Percentiles rank a stretch among this genome's conserved stretches.
phyloP scores from a whole-genome alignment of 2,888 invertebrate species.

The Ornithoptera priamus region DNA sequence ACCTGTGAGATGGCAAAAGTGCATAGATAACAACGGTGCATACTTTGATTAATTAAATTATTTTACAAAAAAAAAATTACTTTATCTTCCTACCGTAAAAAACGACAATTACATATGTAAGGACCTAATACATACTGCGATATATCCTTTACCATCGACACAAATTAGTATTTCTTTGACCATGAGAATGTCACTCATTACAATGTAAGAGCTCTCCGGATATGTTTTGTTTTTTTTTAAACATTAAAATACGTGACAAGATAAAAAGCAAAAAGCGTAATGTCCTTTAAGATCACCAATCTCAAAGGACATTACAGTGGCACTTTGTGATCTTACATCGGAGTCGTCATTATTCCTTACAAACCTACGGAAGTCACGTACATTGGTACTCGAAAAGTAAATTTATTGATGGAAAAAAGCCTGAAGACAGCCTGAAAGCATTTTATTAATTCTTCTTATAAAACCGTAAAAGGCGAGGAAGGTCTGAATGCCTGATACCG shows the following conservation, averaged over 20 bases:
- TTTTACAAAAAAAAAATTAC: too few species aligned
- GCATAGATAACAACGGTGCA: too few species aligned
- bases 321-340: slow-evolving; percentile 23
- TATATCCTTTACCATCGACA: too few species aligned
- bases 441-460: slow-evolving; percentile 12
- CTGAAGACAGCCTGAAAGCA: slow-evolving; percentile 5
- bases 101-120: too few species aligned
- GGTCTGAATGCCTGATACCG: too few species aligned
- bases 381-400: slow-evolving; percentile 25
- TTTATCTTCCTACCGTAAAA: too few species aligned
- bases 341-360: slow-evolving; percentile 27
- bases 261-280: slow-evolving; percentile 23
- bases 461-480: not conserved
- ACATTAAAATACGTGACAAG: slow-evolving; percentile 28
- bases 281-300: slow-evolving; percentile 2
- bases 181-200: too few species aligned
- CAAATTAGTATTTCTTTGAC: too few species aligned
- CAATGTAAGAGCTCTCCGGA: not conserved
- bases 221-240: not conserved
- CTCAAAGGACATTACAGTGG: slow-evolving; percentile 26
- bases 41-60: too few species aligned
- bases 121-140: too few species aligned
- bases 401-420: slow-evolving; percentile 22
- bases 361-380: slow-evolving; percentile 28
- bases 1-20: too few species aligned